Evolutionary conservation across 1,140 invertebrate species (phyloP), one percentile per base, ranked within the genome.

Genomic region (Physella acuta): DNA sequence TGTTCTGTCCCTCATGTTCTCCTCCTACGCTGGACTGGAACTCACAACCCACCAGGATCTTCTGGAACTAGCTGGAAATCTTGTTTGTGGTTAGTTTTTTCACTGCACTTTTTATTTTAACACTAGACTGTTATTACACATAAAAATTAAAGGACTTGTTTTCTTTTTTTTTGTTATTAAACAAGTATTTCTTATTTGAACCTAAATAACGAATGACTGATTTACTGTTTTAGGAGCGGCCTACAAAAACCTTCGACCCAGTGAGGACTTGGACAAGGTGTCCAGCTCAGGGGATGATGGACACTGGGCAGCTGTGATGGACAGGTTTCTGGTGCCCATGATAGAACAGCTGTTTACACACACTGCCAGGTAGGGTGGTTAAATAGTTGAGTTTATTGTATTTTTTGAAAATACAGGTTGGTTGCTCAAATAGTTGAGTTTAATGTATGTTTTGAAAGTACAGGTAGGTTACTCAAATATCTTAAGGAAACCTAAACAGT

Each of bases 261-360:
- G 72, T 16, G 81, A 83, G 17, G 74, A 77, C 26, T 71, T 68
- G 17, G 72, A 71, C 28, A 70, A 63, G 53, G 67, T 70, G 31
- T 59, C 70, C 39, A 74, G 77, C 3, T 65, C 75, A 16, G 70
- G 72, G 5, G 78, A 79, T 5, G 82, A 82, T 33, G 68, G 86
- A 2, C 76, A 72, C 58, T 85, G 82, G 82, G 63, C 73, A 17
- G 76, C 77, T 20, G 71, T 85, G 16, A 71, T 74, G 61, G 81
- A 85, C 74, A 71, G 80, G 44, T 78, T 86, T 55, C 75, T 87
- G 31, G 85, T 82, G 44, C 77, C 82, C 36, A 76, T 86, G 44
- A 85, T 87, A 53, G 91, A 92, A 73, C 83, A 88, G 39, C 87
- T 92, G 24, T 82, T 93, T 11, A 87, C 84, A 39, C 90, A 93